Evolutionary conservation across 2,888 invertebrate genomes (phyloP), one percentile per base, ranked within the genome.

Genomic region (Physocephala rufipes): DNA sequence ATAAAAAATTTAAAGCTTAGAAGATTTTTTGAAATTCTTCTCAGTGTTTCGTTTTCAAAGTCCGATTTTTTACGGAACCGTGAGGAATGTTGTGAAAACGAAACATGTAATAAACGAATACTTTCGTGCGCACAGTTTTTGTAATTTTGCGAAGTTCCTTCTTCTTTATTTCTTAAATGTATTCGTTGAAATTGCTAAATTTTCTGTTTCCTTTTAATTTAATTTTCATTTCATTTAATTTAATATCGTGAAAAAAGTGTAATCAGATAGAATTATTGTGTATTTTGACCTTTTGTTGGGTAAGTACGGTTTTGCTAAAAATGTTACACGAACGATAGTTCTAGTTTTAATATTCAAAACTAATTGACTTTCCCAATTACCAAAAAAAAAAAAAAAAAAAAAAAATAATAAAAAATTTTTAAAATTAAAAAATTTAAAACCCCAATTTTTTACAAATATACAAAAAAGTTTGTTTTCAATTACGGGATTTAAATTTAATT

Each of bases 121-220:
- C 12, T 77, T 74, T 78, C 77, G 81, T 80, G 82, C 81, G 76
- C 81, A 80, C 81, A 81, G 78, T 80, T 59, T 73, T 71, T 73
- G 71, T 73, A 53, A 64, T 51, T 62, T 58, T 19, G 58, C 59
- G 36, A 19, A 59, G 30, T 67, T 24, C 51, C 28, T 51, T 13
- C 45, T 30, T 30, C 5, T 64, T 62, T 53, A 45, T 67, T 12
- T 67, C 15, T 43, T 26, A 43, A 70, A 28, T 47, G 15, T 19
- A 15, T 26, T 53, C 30, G 45, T 67, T 67, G 73, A 72, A 73
- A 74, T 71, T 64, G 73, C 73, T 75, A 74, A 70, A 74, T 68
- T 59, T 67, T 67, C 26, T 59, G 51, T 7, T 58, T 70, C 36
- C 28, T 36, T 63, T 53, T 21, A 53, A 55, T 51, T 65, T 51